Evolutionary conservation across 2,888 invertebrate species (phyloP).

Genomic region (Ethmia dodecea): DNA sequence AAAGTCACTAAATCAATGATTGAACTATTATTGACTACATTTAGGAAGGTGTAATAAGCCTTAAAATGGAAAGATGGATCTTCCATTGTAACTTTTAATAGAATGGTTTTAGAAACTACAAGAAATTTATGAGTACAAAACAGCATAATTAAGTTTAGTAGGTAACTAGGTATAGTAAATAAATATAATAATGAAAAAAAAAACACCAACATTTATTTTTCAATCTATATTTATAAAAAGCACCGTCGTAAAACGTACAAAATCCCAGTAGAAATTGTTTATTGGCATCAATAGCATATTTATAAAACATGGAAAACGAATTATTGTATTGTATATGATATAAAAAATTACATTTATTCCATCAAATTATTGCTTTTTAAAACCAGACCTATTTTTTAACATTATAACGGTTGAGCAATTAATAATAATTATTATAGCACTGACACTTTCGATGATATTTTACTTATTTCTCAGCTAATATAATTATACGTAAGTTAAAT

Average conservation of each 20-base stretch:
- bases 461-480: conserved; percentile 35
- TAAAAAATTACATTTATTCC: conserved; percentile 34
- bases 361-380: conserved; percentile 33
- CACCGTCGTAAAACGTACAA: conserved; percentile 76
- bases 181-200: too few relatives aligned
- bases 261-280: conserved; percentile 60
- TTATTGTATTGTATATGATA: conserved; percentile 47
- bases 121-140: too few relatives aligned
- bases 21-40: too few relatives aligned
- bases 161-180: too few relatives aligned
- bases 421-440: conserved; percentile 36
- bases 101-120: too few relatives aligned
- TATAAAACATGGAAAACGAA: conserved; percentile 53
- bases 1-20: too few relatives aligned
- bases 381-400: conserved; percentile 29
- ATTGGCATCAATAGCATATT: conserved; percentile 61
- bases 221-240: conserved; percentile 71
- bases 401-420: conserved; percentile 59
- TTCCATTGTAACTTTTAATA: too few relatives aligned
- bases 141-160: too few relatives aligned
- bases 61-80: too few relatives aligned
- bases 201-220: too few relatives aligned
- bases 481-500: conserved; percentile 27
- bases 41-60: too few relatives aligned
- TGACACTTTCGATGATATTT: conserved; percentile 38